Percentiles rank a stretch among this genome's conserved stretches.
phyloP scores from a whole-genome alignment of 2,888 invertebrate genomes.

The Tuberolachnus salignus region DNA sequence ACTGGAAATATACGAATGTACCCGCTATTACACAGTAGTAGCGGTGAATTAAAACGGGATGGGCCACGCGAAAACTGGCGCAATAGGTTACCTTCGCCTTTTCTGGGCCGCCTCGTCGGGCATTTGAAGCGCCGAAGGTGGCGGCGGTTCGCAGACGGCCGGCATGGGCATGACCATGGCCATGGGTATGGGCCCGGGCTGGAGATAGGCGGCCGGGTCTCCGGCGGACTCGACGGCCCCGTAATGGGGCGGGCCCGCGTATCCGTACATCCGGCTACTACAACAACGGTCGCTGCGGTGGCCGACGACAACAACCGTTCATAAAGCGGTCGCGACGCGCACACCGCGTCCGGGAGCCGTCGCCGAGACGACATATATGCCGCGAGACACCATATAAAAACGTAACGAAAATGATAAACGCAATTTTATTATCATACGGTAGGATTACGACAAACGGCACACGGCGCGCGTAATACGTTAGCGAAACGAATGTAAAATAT shows the following conservation, averaged over 20 bases:
- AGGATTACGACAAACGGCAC: too few relatives aligned
- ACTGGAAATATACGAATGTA: too few relatives aligned
- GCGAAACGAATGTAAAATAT: not conserved
- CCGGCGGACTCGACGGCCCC: conserved; percentile 38
- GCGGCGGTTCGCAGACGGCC: conserved; percentile 41
- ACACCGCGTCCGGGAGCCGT: conserved; percentile 38
- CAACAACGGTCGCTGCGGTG: not conserved
- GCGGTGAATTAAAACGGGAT: too few relatives aligned
- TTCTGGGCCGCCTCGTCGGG: conserved; percentile 39
- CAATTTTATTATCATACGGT: not conserved
- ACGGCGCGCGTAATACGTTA: too few relatives aligned
- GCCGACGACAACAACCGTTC: not conserved
- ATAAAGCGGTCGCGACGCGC: conserved; percentile 15
- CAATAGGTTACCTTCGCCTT: conserved; percentile 30
- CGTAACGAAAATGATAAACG: not conserved
- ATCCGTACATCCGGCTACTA: conserved; percentile 48
- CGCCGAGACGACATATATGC: conserved; percentile 53
- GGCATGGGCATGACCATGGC: conserved; percentile 56
- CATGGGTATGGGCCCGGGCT: conserved; percentile 45
- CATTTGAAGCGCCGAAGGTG: conserved; percentile 9
- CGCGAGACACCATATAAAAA: conserved; percentile 48
- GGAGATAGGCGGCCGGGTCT: conserved; percentile 36
- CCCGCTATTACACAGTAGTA: too few relatives aligned
- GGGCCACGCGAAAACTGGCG: too few relatives aligned
- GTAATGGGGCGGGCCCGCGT: conserved; percentile 52